Evolutionary conservation across 2,113 vertebrate genomes (phyloP).

Genomic region (Pachyramphus minor): DNA sequence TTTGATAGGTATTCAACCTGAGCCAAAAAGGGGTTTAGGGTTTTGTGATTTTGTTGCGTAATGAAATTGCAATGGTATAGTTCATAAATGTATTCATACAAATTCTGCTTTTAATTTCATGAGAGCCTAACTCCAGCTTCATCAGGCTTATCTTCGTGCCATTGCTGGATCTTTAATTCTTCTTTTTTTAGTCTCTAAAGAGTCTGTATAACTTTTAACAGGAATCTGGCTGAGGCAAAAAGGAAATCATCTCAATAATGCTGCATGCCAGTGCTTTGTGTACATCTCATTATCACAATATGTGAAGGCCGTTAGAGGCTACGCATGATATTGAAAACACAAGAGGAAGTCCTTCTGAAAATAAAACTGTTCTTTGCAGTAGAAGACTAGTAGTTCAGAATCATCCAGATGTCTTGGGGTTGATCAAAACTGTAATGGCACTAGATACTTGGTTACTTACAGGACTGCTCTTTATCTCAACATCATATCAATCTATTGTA

Average conservation of each 20-base stretch:
- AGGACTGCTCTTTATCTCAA: not conserved
- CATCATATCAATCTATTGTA: not conserved
- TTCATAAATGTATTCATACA: constrained; percentile 28
- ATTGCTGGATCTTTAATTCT: constrained; percentile 44
- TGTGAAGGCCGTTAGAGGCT: constrained; percentile 24
- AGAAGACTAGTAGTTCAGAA: constrained; percentile 49
- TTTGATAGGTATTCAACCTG: not conserved
- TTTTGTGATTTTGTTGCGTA: not conserved
- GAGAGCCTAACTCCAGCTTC: constrained; percentile 6
- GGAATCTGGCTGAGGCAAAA: constrained; percentile 62
- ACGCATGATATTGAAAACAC: constrained; percentile 42
- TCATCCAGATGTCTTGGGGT: constrained; percentile 33
- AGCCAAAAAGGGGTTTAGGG: not conserved
- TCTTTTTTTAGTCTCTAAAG: constrained; percentile 52
- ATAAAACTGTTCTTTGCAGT: constrained; percentile 4
- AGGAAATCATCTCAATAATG: constrained; percentile 60
- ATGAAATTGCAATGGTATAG: constrained; percentile 1
- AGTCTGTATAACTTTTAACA: constrained; percentile 52
- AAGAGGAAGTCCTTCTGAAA: constrained; percentile 28
- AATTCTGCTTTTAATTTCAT: constrained; percentile 57
- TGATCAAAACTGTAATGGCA: not conserved
- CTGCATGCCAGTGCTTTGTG: constrained; percentile 51
- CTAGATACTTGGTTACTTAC: not conserved
- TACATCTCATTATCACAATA: constrained; percentile 52
- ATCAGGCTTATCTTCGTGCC: constrained; percentile 51